phyloP scores from a whole-genome alignment of 1,140 invertebrate species.

The Euborellia annulipes region DNA sequence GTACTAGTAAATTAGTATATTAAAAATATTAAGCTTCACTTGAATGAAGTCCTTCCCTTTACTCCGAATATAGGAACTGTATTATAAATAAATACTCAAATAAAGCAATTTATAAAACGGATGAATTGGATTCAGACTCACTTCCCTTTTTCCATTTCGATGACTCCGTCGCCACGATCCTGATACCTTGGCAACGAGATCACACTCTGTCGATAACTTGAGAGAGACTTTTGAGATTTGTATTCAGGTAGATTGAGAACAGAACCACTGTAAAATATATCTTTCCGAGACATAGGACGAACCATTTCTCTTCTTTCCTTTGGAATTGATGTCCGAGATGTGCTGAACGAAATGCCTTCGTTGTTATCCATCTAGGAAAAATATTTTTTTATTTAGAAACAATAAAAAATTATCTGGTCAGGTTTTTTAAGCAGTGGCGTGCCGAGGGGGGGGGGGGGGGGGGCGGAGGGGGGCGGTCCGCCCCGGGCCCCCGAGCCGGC shows the following conservation, averaged over 20 bases:
- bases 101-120: slow-evolving; percentile 23
- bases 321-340: slow-evolving; percentile 32
- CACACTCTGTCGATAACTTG: slow-evolving; percentile 70
- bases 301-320: slow-evolving; percentile 57
- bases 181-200: slow-evolving; percentile 46
- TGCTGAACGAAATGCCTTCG: slow-evolving; percentile 24
- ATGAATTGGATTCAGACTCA: slow-evolving; percentile 51
- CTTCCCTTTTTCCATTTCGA: slow-evolving; percentile 34
- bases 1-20: too few species aligned
- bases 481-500: too few species aligned
- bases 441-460: too few species aligned
- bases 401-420: too few species aligned
- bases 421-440: too few species aligned
- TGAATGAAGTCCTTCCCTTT: not conserved
- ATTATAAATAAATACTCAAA: slow-evolving; percentile 1
- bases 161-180: slow-evolving; percentile 41
- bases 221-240: slow-evolving; percentile 81
- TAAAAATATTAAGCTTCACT: too few species aligned
- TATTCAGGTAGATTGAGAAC: slow-evolving; percentile 81
- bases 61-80: not conserved
- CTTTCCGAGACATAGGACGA: slow-evolving; percentile 84
- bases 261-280: slow-evolving; percentile 96
- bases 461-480: too few species aligned
- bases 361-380: slow-evolving; percentile 9
- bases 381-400: too few species aligned